Base-by-base conservation (phyloP, 1,140 invertebrate species). In the Acromyrmex heyeri region DNA sequence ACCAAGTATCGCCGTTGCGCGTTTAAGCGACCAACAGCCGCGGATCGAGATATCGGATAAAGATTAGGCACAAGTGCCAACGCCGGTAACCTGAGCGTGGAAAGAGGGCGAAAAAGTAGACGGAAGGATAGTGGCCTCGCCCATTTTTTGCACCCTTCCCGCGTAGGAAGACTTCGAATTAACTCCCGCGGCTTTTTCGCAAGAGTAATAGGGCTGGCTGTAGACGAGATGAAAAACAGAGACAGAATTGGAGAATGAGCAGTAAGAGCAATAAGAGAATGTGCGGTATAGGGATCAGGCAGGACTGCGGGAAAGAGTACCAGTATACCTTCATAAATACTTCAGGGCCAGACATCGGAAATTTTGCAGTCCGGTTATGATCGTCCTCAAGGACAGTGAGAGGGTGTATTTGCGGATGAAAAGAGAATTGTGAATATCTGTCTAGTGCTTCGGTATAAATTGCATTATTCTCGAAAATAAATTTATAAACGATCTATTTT, bases 281-380 rank as follows among this genome's bases (percentile, higher is more conserved):
- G 38, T 38, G 59, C 53, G 82, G 65, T 87, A 83, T 59, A 85
- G 79, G 78, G 76, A 55, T 61, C 27, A 50, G 61, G 48, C 10
- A n/a, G 77, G 38, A 69, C 30, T 50, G 78, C 67, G 50, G 48
- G 48, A 70, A 82, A 65, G 72, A 65, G 77, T 64, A 75, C 14
- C 48, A 16, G 82, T 75, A 82, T 86, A 87, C 90, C 88, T 91
- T 91, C 92, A 93, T 93, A 93, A 93, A 93, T 93, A 92, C 92
- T 93, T 93, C 92, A 93, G 78, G 73, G 70, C 72, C 92, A 93
- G 92, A 87, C 89, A 89, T 91, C 82, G 88, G 81, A 87, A 92
- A 93, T 93, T 93, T 93, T 83, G 86, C 92, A 92, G 88, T 88
- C 87, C 85, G 88, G 82, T 92, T 92, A 86, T 75, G 86, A 73